Evolutionary conservation across 2,888 invertebrate species (phyloP).

Genomic region (Drosophila birchii): DNA sequence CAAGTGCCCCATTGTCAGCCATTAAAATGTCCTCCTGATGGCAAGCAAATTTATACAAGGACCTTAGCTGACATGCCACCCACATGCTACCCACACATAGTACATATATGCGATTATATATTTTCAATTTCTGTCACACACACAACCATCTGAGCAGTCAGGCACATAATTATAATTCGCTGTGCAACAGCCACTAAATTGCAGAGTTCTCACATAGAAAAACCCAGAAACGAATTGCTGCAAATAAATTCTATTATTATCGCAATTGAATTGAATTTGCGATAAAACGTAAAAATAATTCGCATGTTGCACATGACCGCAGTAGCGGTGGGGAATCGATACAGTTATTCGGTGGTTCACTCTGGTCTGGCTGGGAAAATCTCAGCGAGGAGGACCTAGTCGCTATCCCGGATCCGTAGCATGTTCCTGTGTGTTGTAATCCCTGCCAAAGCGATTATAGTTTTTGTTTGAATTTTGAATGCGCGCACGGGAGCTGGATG

Average conservation of each 20-base stretch:
- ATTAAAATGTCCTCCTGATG: conserved; percentile 28
- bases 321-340: conserved; percentile 23
- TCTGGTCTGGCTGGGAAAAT: conserved; percentile 20
- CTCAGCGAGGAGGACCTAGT: conserved; percentile 48
- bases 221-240: conserved; percentile 69
- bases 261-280: conserved; percentile 70
- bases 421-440: conserved; percentile 61
- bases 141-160: conserved; percentile 18
- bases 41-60: conserved; percentile 12
- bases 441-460: conserved; percentile 63
- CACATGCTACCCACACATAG: neutral
- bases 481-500: conserved; percentile 6
- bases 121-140: conserved; percentile 35
- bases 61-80: neutral
- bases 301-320: conserved; percentile 56
- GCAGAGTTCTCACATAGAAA: conserved; percentile 32
- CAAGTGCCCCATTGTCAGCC: conserved; percentile 26
- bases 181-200: conserved; percentile 58
- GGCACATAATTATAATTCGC: conserved; percentile 68
- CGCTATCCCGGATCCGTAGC: conserved; percentile 19
- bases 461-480: conserved; percentile 64
- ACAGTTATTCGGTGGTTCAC: conserved; percentile 22
- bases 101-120: conserved; percentile 25
- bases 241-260: conserved; percentile 77
- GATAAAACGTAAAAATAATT: conserved; percentile 72